Evolutionary conservation across 1,140 invertebrate genomes (phyloP), one percentile per base, ranked within the genome.

Genomic region (Parapsyche elsis): DNA sequence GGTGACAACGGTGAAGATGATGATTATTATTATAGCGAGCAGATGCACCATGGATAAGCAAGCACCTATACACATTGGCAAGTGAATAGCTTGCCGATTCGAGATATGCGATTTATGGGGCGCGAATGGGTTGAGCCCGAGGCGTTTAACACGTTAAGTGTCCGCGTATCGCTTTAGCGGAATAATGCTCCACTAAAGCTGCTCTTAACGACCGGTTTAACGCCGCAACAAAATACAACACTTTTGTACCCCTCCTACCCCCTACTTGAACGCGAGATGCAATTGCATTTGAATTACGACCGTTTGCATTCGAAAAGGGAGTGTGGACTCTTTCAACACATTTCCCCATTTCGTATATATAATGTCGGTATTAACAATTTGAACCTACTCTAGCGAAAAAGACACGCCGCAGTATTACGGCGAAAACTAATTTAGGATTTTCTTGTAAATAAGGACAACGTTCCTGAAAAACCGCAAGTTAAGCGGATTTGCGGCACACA

Each of bases 171-270:
- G 49, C 75, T 77, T 77, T 53, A 45, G 57, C 53, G 10, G 49
- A 4, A 76, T 61, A 57, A 57, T 44, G 74, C 24, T 14, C 19
- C 16, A 49, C 10, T 19, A 57, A 67, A 67, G 64, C 64, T 21
- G 23, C 64, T 26, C 75, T 67, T 64, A 77, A 77, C 75, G 75
- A 77, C 75, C 75, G 75, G 64, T 77, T 77, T 77, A 77, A 53
- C 24, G 73, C 73, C 44, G 45, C 45, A 75, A 75, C 73, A 75
- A 57, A 75, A 75, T 67, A 30, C 16, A 30, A n/a, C 46, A 12
- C 61, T 67, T 26, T 67, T 21, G 21, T 26, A 4, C 10, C 10
- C 16, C 16, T 12, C 16, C 12, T 10, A 10, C 10, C 16, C 12
- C 4, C 49, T 53, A 2, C 10, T 53, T 16, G 2, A 10, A 1